Evolutionary conservation across 2,797 vertebrate genomes (phyloP), one percentile per base, ranked within the genome.

Genomic region (Astyanax mexicanus): DNA sequence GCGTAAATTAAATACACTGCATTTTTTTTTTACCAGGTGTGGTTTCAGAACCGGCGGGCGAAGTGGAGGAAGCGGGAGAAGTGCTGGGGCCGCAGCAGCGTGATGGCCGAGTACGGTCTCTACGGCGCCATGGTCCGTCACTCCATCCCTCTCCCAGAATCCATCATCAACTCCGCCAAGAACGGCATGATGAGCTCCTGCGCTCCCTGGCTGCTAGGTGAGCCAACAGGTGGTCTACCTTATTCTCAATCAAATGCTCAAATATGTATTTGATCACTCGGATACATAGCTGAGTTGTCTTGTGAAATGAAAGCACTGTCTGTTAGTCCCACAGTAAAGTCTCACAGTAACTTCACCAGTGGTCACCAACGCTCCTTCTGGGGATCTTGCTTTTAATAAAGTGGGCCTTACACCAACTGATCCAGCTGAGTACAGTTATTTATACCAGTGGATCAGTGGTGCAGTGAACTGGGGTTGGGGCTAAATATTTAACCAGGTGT

Each of bases 61-160:
- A 96, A 96, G 83, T 96, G 95, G 95, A 88, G 95, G 67, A 96
- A 96, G 86, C 85, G 94, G 60, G 95, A 96, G 87, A 96, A 96
- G 82, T 95, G 94, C 79, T 96, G 95, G 95, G 95, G 93, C 1
- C 89, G 95, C 67, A 96, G 95, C 91, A 96, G 94, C 0, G 93
- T 95, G 72, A 96, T 96, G 95, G 95, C 95, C 0, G 93, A 96
- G 80, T 96, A 96, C 0, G 94, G 95, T 1, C 92, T 96, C 29
- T 96, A 96, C 0, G 94, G 95, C 3, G 95, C 95, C 66, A 96
- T 96, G 95, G 95, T 96, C 40, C 89, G 94, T 3, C 95, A 96
- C 79, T 96, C 95, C 83, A 95, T 96, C 81, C 95, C 95, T 0
- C 88, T 95, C 72, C 95, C 95, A 0, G 92, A 95, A 80, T 94